Percentiles rank a stretch among this genome's conserved stretches.
Evolutionary conservation across 1,140 invertebrate genomes (phyloP).

Genomic region (Theocolax elegans): DNA sequence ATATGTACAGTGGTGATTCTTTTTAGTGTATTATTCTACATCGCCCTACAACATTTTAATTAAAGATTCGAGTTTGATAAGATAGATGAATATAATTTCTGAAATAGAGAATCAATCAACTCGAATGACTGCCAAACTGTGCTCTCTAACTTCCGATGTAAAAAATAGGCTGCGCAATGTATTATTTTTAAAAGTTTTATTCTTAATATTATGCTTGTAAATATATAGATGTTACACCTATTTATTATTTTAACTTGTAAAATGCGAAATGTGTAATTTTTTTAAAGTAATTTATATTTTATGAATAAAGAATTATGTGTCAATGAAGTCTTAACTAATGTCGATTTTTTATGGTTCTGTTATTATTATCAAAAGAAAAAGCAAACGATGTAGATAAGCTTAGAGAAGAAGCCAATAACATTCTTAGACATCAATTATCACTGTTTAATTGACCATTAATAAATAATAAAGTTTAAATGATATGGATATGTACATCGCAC

Average conservation of each 20-base stretch:
- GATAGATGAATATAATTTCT: not conserved
- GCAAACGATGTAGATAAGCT: too few relatives aligned
- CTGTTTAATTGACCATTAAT: too few relatives aligned
- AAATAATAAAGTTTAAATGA: too few relatives aligned
- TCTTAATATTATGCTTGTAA: not conserved
- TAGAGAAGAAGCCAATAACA: too few relatives aligned
- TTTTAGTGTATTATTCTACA: not conserved
- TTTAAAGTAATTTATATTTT: conserved; percentile 8
- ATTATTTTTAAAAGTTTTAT: not conserved
- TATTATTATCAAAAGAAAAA: too few relatives aligned
- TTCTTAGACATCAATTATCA: too few relatives aligned
- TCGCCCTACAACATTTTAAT: not conserved
- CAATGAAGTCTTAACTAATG: conserved; percentile 13
- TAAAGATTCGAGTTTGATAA: conserved; percentile 9
- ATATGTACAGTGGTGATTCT: not conserved
- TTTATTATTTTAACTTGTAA: conserved; percentile 6
- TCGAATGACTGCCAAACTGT: conserved; percentile 27
- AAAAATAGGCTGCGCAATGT: not conserved
- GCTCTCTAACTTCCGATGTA: not conserved
- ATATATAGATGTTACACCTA: not conserved
- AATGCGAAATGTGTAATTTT: not conserved
- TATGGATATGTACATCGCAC: conserved; percentile 15
- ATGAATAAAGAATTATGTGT: not conserved
- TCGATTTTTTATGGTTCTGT: not conserved
- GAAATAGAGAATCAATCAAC: not conserved